Percentiles rank a stretch among this genome's conserved stretches.
Conservation (phyloP, 2,888 invertebrate species). For the Patella depressa region DNA sequence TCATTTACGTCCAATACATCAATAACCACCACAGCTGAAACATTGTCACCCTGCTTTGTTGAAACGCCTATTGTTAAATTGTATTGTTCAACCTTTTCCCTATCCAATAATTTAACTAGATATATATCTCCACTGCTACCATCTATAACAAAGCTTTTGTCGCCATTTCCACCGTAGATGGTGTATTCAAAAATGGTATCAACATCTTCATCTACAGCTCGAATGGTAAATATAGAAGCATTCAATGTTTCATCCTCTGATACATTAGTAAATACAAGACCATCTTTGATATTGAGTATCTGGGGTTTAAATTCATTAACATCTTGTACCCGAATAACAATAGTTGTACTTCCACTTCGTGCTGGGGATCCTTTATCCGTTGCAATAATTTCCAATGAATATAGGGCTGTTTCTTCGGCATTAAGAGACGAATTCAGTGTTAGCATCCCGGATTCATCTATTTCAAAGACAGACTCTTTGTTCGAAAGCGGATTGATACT, state of each 20-base stretch:
- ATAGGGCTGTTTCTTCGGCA: slow-evolving; percentile 24
- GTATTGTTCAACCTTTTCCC: slow-evolving; percentile 76
- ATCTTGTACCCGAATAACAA: slow-evolving; percentile 37
- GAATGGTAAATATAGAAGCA: background rate
- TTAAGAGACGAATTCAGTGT: slow-evolving; percentile 35
- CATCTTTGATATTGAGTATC: background rate
- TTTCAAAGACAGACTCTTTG: slow-evolving; percentile 37
- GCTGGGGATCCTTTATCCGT: slow-evolving; percentile 46
- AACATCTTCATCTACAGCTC: slow-evolving; percentile 32
- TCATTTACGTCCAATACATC: slow-evolving; percentile 91
- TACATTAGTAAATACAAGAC: background rate
- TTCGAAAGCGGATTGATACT: slow-evolving; percentile 36
- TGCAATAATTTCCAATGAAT: slow-evolving; percentile 39
- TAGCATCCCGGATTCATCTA: slow-evolving; percentile 39
- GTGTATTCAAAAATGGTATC: slow-evolving; percentile 40
- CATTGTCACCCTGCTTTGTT: slow-evolving; percentile 35
- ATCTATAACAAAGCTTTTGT: slow-evolving; percentile 37
- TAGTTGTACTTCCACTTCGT: slow-evolving; percentile 38
- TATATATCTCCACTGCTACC: slow-evolving; percentile 76
- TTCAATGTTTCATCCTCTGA: background rate
- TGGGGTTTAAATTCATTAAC: background rate
- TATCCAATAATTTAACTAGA: slow-evolving; percentile 85
- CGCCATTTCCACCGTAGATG: slow-evolving; percentile 36
- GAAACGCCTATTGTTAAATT: slow-evolving; percentile 37
- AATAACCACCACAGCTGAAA: slow-evolving; percentile 71